phyloP scores from a whole-genome alignment of 2,113 vertebrate species.

The Xiphophorus maculatus region DNA sequence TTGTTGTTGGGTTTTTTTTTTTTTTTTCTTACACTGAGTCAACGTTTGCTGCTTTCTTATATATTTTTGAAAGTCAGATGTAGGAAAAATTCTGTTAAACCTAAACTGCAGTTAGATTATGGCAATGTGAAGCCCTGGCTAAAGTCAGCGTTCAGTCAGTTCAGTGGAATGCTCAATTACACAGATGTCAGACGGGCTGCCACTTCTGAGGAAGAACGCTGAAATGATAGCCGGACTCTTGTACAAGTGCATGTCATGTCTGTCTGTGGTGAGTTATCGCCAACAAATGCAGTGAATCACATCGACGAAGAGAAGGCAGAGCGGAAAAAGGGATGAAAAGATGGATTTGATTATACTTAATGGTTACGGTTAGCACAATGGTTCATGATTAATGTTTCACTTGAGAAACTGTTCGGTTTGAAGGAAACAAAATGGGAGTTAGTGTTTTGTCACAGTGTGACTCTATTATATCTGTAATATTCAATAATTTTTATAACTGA shows the following conservation, averaged over 20 bases:
- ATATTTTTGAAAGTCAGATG: neutral
- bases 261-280: constrained; percentile 6
- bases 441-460: neutral
- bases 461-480: neutral
- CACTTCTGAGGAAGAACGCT: constrained; percentile 21
- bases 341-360: constrained; percentile 3
- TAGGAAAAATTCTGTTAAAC: constrained; percentile 15
- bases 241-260: constrained; percentile 6
- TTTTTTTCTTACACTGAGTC: neutral
- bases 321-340: constrained; percentile 16
- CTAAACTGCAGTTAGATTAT: constrained; percentile 26
- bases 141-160: constrained; percentile 16
- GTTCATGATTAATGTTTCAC: neutral
- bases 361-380: neutral
- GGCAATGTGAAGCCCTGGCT: neutral
- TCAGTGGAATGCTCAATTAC: constrained; percentile 29
- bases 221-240: constrained; percentile 16
- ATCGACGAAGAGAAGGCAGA: neutral
- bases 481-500: neutral
- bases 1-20: neutral
- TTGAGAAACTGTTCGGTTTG: neutral
- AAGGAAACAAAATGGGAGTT: neutral
- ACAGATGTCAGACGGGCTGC: constrained; percentile 8
- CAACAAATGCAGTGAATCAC: constrained; percentile 19
- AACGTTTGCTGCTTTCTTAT: constrained; percentile 2